Evolutionary conservation across 2,113 vertebrate species (phyloP).

Genomic region (Hystrix cristata): DNA sequence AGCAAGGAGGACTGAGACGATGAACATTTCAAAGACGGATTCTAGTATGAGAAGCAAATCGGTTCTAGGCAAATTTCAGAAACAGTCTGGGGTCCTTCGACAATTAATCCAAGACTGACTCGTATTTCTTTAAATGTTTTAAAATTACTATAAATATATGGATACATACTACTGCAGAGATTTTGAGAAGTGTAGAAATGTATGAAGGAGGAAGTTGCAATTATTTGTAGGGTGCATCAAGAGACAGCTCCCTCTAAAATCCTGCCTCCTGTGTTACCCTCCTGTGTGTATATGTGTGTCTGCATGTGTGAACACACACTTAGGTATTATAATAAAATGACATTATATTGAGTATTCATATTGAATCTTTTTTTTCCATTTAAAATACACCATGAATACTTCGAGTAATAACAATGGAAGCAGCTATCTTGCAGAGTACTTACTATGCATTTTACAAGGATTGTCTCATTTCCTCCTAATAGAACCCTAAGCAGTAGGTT

Average conservation of each 20-base stretch:
- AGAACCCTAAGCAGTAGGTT: neutral
- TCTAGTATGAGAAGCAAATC: constrained; percentile 51
- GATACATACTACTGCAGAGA: neutral
- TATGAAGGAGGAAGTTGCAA: neutral
- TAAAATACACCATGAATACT: constrained; percentile 15
- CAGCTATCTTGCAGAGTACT: neutral
- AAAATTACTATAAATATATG: neutral
- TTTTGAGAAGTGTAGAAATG: neutral
- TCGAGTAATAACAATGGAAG: constrained; percentile 22
- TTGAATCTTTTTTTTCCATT: constrained; percentile 30
- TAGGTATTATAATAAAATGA: constrained; percentile 20
- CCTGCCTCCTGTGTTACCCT: neutral
- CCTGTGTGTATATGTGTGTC: rapidly evolving
- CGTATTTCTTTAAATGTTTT: neutral
- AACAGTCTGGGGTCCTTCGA: constrained; percentile 24
- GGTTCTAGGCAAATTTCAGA: constrained; percentile 25
- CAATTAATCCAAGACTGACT: neutral
- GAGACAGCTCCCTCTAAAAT: neutral
- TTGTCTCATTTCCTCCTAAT: neutral
- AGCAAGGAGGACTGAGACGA: neutral
- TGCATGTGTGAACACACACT: neutral
- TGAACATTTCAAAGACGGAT: neutral
- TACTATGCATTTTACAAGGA: neutral
- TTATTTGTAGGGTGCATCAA: neutral
- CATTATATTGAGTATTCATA: neutral